Evolutionary conservation across 2,797 vertebrate species (phyloP).

Genomic region (Nannoperca obscura): DNA sequence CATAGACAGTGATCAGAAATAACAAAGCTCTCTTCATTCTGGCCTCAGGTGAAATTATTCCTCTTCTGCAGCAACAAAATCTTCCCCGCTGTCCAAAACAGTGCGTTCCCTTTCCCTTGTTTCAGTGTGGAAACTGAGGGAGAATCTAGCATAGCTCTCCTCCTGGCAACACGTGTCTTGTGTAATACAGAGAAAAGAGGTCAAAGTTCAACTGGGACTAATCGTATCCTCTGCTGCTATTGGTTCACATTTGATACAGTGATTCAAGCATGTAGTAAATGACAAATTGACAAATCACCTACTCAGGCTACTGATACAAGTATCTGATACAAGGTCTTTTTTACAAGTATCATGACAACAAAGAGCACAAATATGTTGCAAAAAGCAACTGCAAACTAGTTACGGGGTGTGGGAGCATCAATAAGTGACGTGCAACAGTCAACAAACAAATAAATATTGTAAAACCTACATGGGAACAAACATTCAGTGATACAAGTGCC

Average conservation of each 20-base stretch:
- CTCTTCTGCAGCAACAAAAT: constrained; percentile 1
- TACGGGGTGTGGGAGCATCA: background rate
- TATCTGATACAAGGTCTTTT: too few species aligned
- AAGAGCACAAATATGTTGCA: background rate
- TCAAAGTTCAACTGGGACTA: constrained; percentile 53
- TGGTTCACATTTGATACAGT: constrained; percentile 20
- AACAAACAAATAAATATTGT: background rate
- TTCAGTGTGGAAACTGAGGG: background rate
- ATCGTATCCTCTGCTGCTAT: background rate
- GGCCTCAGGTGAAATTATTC: background rate
- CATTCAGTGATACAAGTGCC: fast-evolving
- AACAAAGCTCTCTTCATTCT: constrained; percentile 63
- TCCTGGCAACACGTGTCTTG: constrained; percentile 30
- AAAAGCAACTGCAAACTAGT: background rate
- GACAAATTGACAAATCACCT: background rate
- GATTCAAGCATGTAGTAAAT: background rate
- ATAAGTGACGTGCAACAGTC: background rate
- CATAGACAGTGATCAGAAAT: constrained; percentile 69
- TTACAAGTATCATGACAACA: background rate
- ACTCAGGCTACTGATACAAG: background rate
- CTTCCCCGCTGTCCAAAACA: background rate
- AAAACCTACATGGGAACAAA: background rate
- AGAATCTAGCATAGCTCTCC: background rate
- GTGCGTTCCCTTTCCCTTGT: background rate
- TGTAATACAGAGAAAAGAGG: constrained; percentile 44